Conservation (phyloP, 2,113 vertebrate genomes). For the Kryptolebias marmoratus region DNA sequence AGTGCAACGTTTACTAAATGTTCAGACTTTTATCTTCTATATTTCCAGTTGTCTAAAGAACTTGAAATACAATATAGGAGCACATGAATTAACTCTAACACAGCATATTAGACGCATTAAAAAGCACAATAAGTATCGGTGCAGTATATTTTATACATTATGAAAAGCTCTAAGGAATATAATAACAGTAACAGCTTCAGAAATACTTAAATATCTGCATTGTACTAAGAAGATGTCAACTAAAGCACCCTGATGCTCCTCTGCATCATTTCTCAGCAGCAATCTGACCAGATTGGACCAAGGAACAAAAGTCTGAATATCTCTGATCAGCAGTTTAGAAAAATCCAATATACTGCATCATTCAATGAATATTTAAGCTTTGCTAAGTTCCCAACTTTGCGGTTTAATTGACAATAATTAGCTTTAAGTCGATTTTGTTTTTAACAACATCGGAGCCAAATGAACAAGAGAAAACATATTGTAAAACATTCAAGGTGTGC, state of each 20-base stretch:
- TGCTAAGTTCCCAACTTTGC: neutral
- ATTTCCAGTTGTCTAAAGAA: slow-evolving; percentile 1
- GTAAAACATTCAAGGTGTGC: neutral
- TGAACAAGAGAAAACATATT: neutral
- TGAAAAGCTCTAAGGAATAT: no score
- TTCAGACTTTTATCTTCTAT: neutral
- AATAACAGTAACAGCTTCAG: no score
- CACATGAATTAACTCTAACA: neutral
- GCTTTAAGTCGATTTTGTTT: neutral
- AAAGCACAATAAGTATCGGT: neutral
- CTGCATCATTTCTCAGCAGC: neutral
- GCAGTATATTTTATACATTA: neutral
- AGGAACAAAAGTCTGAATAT: neutral
- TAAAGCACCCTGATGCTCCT: neutral
- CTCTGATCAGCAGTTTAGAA: neutral
- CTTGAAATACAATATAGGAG: neutral
- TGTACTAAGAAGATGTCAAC: no score
- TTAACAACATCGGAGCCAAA: neutral
- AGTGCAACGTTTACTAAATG: neutral
- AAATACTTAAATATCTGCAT: no score
- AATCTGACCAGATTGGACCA: neutral
- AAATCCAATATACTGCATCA: neutral
- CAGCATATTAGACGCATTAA: slow-evolving; percentile 1
- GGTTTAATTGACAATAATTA: neutral
- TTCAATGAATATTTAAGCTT: neutral